Evolutionary conservation across 2,888 invertebrate species (phyloP).

Genomic region (Trimorus sp.): DNA sequence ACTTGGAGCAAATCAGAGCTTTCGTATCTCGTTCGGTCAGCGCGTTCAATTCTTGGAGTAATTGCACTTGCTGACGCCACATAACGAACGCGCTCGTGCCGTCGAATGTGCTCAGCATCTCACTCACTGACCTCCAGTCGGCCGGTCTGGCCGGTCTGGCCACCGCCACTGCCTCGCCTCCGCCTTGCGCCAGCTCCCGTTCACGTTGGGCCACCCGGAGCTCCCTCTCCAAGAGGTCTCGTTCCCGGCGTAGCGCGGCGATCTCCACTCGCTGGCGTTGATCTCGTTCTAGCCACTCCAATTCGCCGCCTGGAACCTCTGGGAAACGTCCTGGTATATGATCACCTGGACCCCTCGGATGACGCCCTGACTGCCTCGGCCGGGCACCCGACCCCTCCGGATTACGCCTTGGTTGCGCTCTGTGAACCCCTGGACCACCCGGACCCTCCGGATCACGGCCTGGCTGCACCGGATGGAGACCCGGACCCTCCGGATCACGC

Average conservation of each 20-base stretch:
- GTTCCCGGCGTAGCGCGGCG: conserved; percentile 1
- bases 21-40: conserved; percentile 4
- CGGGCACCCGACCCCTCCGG: no score
- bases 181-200: not conserved
- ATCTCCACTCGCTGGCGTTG: conserved; percentile 10
- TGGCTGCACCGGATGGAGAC: no score
- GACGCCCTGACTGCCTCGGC: no score
- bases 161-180: not conserved
- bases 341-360: no score
- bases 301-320: not conserved
- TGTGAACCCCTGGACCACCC: no score
- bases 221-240: conserved; percentile 4
- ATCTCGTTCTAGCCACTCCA: not conserved
- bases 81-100: conserved; percentile 3
- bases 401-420: no score
- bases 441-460: no score
- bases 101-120: conserved; percentile 6
- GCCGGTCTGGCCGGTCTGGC: not conserved
- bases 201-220: conserved; percentile 2
- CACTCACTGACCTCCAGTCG: not conserved
- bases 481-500: no score
- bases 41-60: not conserved
- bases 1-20: conserved; percentile 5
- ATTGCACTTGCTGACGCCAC: conserved; percentile 15
- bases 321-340: not conserved